Evolutionary conservation across 2,797 vertebrate species (phyloP), one percentile per base, ranked within the genome.

Genomic region (Anguilla anguilla): DNA sequence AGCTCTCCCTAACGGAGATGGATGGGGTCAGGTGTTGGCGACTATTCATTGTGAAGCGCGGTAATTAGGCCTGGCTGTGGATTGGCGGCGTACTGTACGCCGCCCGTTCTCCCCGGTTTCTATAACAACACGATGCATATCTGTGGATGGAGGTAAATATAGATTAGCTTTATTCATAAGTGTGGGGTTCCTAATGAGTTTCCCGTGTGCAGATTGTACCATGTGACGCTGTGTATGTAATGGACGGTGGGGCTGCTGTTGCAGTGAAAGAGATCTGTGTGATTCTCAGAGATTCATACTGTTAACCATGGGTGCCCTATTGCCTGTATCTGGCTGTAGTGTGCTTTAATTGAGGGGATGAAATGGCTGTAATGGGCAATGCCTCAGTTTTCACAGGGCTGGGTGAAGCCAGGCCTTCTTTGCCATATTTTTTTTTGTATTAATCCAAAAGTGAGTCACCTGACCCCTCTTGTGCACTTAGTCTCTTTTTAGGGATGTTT

Each of bases 11-110:
- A 46, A 79, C 74, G 1, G 74, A 79, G 74, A 79, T 46, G 74
- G 74, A 79, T 79, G 74, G 74, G 74, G 74, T 79, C 74, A 79
- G 74, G 39, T 46, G 22, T 19, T 46, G 74, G 35, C 22, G 74
- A 46, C 74, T 43, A 46, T 25, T 43, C 35, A 46, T 79, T 43
- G 74, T 79, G 74, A 79, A 79, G 35, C 39, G 3, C 17, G 39
- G 39, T 79, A 79, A 79, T 79, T 79, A 79, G 74, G 74, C 35
- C 35, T 17, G 74, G 74, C 39, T 46, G 31, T 79, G 74, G 74
- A 79, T 79, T 46, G 39, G 74, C 9, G 74, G 74, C 46, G 22
- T 46, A 79, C 74, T 4, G 74, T 79, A 79, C 39, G 1, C 35
- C 31, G 35, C 74, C 7, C 11, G 9, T 22, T 22, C 74, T 9